Evolutionary conservation across 2,888 invertebrate species (phyloP), one percentile per base, ranked within the genome.

Genomic region (Brachypalpus laphriformis): DNA sequence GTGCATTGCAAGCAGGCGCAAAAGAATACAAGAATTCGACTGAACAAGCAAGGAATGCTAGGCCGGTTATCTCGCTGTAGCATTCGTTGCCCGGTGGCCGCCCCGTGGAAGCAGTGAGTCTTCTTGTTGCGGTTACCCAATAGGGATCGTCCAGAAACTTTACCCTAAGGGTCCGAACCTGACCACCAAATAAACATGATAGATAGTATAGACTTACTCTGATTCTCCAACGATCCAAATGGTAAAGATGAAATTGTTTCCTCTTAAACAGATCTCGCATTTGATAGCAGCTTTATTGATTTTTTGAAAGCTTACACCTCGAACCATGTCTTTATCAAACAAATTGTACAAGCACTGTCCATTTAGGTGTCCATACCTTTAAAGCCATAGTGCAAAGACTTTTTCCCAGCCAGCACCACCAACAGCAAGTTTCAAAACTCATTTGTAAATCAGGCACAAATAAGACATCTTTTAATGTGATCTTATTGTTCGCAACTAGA

Each of bases 311-410:
- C 18, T 66, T 25, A 42, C 54, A 42, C 68, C 54, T 28, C 68
- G 68, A 68, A 54, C n/a, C 68, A 68, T 54, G 42, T 68, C 40
- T 42, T 54, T 68, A 28, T 68, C 42, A n/a, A 68, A 68, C 25
- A 25, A 25, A 5, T 25, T 25, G 5, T 25, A 25, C 25, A 25
- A 25, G 5, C 25, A 25, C 25, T 66, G 49, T n/a, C 47, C 72
- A 51, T 72, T 72, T 22, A 72, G 6, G 28, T 72, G 61, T 3
- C 51, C 51, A 49, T 72, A 61, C 51, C 72, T 61, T 59, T 72
- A 49, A 61, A 40, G 51, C 72, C 72, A 61, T n/a, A 61, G 14
- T 31, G 51, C 22, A 25, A 45, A 45, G 8, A 45, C 9, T 45
- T 20, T 42, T 14, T 42, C 42, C 14, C 42, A 42, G 40, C 4